These are phyloP conservation scores for Formica aserva DNA, from an alignment of 2,888 invertebrate species.

Conservation along the genomic window DNA sequence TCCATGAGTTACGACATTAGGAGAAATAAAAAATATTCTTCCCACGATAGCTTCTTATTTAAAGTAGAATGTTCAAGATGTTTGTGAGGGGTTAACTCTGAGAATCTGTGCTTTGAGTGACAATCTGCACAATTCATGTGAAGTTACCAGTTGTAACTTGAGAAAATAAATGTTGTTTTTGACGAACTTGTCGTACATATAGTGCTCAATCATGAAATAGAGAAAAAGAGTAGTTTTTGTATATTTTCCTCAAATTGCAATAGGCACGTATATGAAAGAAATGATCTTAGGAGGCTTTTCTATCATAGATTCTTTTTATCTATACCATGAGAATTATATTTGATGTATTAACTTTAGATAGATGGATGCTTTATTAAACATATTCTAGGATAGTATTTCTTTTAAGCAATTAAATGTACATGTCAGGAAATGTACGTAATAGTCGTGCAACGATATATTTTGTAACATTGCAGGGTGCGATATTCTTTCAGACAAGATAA, in stretches of 20 bases:
- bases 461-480: background rate
- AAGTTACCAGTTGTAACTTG: background rate
- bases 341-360: background rate
- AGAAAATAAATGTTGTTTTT: background rate
- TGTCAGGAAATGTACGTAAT: background rate
- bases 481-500: background rate
- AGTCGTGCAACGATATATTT: background rate
- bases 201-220: background rate
- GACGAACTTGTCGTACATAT: constrained; percentile 1
- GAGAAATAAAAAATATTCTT: background rate
- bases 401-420: background rate
- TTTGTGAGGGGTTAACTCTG: constrained; percentile 6
- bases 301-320: background rate
- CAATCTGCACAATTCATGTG: background rate
- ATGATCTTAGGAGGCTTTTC: background rate
- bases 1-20: background rate
- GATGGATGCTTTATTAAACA: background rate
- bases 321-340: background rate
- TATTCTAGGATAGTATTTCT: background rate
- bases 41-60: background rate
- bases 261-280: background rate
- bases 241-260: background rate
- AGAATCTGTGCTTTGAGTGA: background rate
- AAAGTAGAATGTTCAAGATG: constrained; percentile 14
- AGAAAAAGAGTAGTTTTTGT: background rate